Conservation (phyloP, 2,888 invertebrate species). For the Andrena praecox region DNA sequence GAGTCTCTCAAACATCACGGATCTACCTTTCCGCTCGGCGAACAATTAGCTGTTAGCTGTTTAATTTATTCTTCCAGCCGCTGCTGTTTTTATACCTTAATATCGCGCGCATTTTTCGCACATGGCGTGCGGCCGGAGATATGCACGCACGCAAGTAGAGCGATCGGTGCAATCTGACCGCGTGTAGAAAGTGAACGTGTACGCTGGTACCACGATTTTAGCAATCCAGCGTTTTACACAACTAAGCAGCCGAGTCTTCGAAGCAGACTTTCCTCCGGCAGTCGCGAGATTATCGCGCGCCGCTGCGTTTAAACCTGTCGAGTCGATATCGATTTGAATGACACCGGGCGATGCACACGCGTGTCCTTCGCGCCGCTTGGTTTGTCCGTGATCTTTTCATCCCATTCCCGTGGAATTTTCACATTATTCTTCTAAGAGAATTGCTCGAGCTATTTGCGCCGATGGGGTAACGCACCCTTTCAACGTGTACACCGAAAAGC, state of each 20-base stretch:
- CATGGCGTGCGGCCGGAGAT: background rate
- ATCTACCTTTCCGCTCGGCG: background rate
- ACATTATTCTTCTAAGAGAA: too few relatives aligned
- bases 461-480: too few relatives aligned
- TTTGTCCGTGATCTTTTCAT: background rate
- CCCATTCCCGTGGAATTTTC: background rate
- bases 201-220: constrained; percentile 52
- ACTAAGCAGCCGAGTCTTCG: constrained; percentile 28
- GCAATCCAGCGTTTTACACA: constrained; percentile 57
- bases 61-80: too few relatives aligned
- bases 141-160: background rate
- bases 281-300: background rate
- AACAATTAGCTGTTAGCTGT: too few relatives aligned
- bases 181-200: constrained; percentile 47
- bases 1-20: background rate
- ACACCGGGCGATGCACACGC: background rate
- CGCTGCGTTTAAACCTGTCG: background rate
- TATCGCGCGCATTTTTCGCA: background rate
- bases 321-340: background rate
- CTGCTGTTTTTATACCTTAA: background rate
- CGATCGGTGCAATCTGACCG: constrained; percentile 8
- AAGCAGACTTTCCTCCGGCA: background rate
- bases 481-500: too few relatives aligned
- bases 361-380: background rate
- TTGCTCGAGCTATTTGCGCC: too few relatives aligned